Evolutionary conservation across 2,888 invertebrate species (phyloP), one percentile per base, ranked within the genome.

Genomic region (Bursaphelenchus okinawaensis): DNA sequence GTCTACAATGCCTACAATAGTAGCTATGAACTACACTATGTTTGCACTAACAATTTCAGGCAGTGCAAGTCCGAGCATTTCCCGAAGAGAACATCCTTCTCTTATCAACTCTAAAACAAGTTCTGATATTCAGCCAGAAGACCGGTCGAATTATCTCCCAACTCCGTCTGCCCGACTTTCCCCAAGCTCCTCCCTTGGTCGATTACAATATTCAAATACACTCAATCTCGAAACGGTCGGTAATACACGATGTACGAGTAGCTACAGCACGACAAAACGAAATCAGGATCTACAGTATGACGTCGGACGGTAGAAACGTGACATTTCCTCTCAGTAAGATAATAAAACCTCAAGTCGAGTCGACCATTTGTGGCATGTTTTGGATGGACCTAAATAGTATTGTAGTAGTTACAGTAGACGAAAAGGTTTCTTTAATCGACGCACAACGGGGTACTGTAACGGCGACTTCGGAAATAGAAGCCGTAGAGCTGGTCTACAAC

Each of bases 361-460:
- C n/a, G 29, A 86, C 87, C 89, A 73, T 31, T 19, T 31, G 52
- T 20, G 55, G 63, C 40, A 52, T 68, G 12, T 57, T 62, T 22
- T 71, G 72, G 62, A 26, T 72, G 29, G 62, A 69, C 55, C 65
- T 65, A n/a, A 31, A 51, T 24, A 56, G 65, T 19, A 23, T 68
- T 12, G 23, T 66, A 4, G 66, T 55, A 4, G 2, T 56, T 4
- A 94, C 95, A 84, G 88, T 89, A 0, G 87, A 88, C 68, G 95
- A 95, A 84, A 90, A 89, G 73, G 84, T 94, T 65, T 90, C 92
- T 83, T 85, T 96, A 55, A 87, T 93, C 80, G 95, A 95, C 81
- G 93, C 60, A 26, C 26, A 52, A 24, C 26, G 68, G 22, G 62
- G 62, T 16, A 7, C 28, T 12, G 19, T 73, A 7, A 23, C 59